Evolutionary conservation across 2,797 vertebrate species (phyloP).

Genomic region (Poliocrania exsul): DNA sequence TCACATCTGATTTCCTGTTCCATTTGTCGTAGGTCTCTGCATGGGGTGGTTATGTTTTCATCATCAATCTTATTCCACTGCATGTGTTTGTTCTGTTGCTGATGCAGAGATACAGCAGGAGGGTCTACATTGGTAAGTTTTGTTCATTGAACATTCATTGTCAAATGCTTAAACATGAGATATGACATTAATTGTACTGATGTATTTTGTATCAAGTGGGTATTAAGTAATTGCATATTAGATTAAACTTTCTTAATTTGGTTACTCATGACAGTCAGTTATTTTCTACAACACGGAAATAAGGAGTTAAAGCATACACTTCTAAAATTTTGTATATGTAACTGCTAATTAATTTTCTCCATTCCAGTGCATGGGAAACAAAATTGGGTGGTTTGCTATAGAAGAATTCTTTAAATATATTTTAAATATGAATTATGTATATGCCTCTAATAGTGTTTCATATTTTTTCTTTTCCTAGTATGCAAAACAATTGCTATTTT

Average conservation of each 20-base stretch:
- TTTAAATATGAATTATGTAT: not conserved
- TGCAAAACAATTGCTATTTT: not conserved
- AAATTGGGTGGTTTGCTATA: not conserved
- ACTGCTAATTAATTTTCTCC: not conserved
- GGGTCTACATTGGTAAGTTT: slow-evolving; percentile 95
- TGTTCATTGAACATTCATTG: not conserved
- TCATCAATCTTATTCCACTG: slow-evolving; percentile 97
- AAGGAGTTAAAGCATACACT: not conserved
- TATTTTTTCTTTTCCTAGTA: not conserved
- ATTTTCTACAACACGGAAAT: not conserved
- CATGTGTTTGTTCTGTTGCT: slow-evolving; percentile 95
- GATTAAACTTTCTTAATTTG: not conserved
- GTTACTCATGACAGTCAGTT: not conserved
- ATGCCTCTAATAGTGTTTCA: not conserved
- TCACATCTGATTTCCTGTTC: slow-evolving; percentile 37
- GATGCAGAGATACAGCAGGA: slow-evolving; percentile 95
- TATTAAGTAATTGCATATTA: not conserved
- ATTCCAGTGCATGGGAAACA: not conserved
- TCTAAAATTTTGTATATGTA: not conserved
- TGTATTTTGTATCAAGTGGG: not conserved
- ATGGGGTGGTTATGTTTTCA: slow-evolving; percentile 97
- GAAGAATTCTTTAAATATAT: not conserved
- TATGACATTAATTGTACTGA: not conserved
- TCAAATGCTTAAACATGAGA: not conserved
- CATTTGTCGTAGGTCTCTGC: slow-evolving; percentile 87